phyloP scores from a whole-genome alignment of 2,797 vertebrate genomes.

The Lophotriccus pileatus region DNA sequence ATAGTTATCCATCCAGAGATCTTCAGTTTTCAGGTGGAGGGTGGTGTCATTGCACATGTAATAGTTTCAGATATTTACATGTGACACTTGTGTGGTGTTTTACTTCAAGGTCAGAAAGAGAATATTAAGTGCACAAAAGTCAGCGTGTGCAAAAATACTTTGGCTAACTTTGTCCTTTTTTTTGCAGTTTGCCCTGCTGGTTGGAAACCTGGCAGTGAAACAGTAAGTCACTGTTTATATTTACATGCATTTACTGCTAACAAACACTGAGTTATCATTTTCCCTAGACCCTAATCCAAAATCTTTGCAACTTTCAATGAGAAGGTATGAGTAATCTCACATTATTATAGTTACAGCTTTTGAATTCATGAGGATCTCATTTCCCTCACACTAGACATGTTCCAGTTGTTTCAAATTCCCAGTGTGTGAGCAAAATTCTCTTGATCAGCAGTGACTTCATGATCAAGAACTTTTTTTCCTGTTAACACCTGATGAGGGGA shows the following conservation, averaged over 20 bases:
- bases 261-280: neutral
- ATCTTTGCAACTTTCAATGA: neutral
- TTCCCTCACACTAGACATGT: neutral
- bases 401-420: neutral
- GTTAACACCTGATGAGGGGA: neutral
- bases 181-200: slow-evolving; percentile 93
- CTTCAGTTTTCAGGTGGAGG: neutral
- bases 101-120: neutral
- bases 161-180: neutral
- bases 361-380: neutral
- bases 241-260: neutral
- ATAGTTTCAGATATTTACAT: neutral
- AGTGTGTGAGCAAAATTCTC: neutral
- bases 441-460: neutral
- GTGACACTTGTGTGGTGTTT: neutral
- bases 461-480: neutral
- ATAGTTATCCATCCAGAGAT: neutral
- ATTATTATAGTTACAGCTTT: neutral
- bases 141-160: neutral
- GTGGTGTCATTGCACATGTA: neutral
- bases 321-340: neutral
- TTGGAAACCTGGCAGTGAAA: slow-evolving; percentile 98
- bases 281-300: neutral
- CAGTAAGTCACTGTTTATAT: slow-evolving; percentile 81
- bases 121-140: neutral